A percentile compares a stretch with the other conserved stretches of the same genome.
These are phyloP conservation scores for Electrophaes corylata DNA, from an alignment of 2,888 invertebrate genomes.

Conservation along the genomic window DNA sequence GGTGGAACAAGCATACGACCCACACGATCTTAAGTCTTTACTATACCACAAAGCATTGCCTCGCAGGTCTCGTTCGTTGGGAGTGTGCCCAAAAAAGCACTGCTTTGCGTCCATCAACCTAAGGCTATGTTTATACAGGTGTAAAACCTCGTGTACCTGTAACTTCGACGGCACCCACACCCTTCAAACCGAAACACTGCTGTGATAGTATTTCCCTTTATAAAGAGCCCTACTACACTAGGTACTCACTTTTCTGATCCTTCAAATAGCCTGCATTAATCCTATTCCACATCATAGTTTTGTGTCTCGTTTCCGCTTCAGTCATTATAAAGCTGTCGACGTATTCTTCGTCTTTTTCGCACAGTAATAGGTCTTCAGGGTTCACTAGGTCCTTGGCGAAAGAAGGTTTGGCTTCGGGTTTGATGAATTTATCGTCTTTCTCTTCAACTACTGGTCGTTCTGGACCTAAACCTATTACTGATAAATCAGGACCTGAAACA, in stretches of 20 bases:
- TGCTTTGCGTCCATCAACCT: too few species aligned
- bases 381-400: constrained; percentile 61
- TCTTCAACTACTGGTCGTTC: constrained; percentile 49
- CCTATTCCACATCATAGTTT: constrained; percentile 94
- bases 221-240: too few species aligned
- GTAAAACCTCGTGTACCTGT: too few species aligned
- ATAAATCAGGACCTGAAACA: constrained; percentile 87
- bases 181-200: too few species aligned
- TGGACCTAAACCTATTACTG: constrained; percentile 89
- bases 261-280: constrained; percentile 94
- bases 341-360: constrained; percentile 94
- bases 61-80: too few species aligned
- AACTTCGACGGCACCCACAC: too few species aligned
- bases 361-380: constrained; percentile 86
- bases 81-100: too few species aligned
- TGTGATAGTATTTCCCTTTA: too few species aligned
- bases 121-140: too few species aligned
- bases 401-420: constrained; percentile 64
- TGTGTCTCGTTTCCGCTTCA: constrained; percentile 91
- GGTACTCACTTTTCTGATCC: constrained; percentile 89
- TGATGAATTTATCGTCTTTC: constrained; percentile 61
- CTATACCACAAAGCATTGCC: too few species aligned
- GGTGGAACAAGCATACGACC: too few species aligned
- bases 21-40: too few species aligned
- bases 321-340: constrained; percentile 91